Base-by-base conservation (phyloP, 2,888 invertebrate genomes). In the Emmelina monodactyla region DNA sequence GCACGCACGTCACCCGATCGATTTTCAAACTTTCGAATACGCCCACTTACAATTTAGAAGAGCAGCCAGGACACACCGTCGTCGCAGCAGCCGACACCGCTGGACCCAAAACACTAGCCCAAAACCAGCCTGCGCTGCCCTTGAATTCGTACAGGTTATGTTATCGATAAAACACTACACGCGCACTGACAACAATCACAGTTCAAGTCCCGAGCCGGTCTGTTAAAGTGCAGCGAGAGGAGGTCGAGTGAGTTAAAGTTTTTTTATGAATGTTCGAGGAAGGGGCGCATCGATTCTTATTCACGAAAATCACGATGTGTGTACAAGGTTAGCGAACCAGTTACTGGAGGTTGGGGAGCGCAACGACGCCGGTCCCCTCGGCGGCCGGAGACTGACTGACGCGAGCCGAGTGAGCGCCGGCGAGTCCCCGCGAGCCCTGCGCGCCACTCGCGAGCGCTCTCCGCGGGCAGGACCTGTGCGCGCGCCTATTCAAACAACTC, bases 1-100 rank as follows among this genome's bases (percentile, higher is more conserved):
- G 76, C 73, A 76, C 73, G 67, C 71, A 75, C 78, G 72, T 71
- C 68, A 69, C 67, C 71, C 71, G 59, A 79, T 79, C 78, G 78
- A 78, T 79, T 78, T 67, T 72, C 58, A 76, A 79, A 76, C 73
- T 79, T 78, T 78, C 70, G 71, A 76, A 73, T 72, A 75, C 76
- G 75, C 76, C 76, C 75, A 73, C 78, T 66, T 66, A 66, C 51
- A 62, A 58, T 62, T 62, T 55, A 64, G 44, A 62, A 62, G 53
- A 63, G 58, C 57, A 58, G 57, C 53, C 53, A 57, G 61, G 54
- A 58, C 55, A 62, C 52, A 53, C 55, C 58, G n/a, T n/a, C n/a
- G n/a, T n/a, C 53, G 53, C 51, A 62, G 48, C 54, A 53, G 53
- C 59, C 57, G 59, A 50, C 53, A 60, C 55, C 62, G 69, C 59